Evolutionary conservation across 2,888 invertebrate genomes (phyloP).

Genomic region (Rhagonycha lutea): DNA sequence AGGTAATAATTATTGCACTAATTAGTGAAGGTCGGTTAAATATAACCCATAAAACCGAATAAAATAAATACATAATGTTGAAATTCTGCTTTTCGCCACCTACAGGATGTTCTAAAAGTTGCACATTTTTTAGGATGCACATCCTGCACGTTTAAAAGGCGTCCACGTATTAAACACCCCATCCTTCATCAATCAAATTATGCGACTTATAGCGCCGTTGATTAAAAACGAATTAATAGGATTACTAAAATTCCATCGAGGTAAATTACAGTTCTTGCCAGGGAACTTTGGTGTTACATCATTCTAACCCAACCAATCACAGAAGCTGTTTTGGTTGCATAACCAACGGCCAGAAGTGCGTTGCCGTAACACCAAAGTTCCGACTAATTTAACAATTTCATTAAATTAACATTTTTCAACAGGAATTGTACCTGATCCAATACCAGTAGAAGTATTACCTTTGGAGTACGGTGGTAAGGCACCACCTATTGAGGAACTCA

Average conservation of each 20-base stretch:
- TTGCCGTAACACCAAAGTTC: too few relatives aligned
- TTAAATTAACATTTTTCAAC: too few relatives aligned
- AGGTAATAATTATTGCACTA: conserved; percentile 53
- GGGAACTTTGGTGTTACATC: not conserved
- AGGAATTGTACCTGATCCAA: conserved; percentile 47
- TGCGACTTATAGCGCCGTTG: conserved; percentile 67
- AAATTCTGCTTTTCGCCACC: too few relatives aligned
- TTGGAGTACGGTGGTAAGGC: conserved; percentile 67
- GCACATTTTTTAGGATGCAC: conserved; percentile 61
- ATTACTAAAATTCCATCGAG: conserved; percentile 61
- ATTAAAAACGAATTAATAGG: conserved; percentile 66
- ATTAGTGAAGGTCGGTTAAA: not conserved
- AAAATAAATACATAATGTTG: too few relatives aligned
- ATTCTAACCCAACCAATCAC: too few relatives aligned
- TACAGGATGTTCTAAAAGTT: not conserved
- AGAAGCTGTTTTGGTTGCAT: too few relatives aligned
- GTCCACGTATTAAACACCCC: conserved; percentile 70
- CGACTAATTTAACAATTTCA: not conserved
- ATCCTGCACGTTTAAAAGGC: conserved; percentile 67
- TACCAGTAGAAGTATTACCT: conserved; percentile 52
- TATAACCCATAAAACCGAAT: too few relatives aligned
- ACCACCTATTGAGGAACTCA: conserved; percentile 60
- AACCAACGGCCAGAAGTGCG: too few relatives aligned
- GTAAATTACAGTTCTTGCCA: conserved; percentile 42
- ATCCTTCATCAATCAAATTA: conserved; percentile 70